phyloP scores from a whole-genome alignment of 2,113 vertebrate species.

The Sander vitreus region DNA sequence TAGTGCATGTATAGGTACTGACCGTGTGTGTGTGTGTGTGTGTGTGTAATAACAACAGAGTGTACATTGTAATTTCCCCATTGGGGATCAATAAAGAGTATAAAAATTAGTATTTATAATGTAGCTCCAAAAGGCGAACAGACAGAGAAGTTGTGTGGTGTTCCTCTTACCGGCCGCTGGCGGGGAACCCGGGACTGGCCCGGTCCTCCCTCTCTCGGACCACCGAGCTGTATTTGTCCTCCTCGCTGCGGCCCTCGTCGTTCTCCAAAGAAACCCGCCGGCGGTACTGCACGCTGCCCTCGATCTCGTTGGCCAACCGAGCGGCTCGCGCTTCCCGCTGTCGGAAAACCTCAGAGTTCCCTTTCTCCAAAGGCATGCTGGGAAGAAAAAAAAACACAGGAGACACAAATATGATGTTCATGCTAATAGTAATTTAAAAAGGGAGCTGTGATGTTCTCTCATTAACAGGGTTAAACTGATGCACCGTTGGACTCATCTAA shows the following conservation, averaged over 20 bases:
- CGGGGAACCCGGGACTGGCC: constrained; percentile 80
- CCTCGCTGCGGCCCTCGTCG: constrained; percentile 88
- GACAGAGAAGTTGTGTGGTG: neutral
- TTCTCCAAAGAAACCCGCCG: constrained; percentile 88
- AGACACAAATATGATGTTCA: neutral
- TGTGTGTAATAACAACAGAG: no score
- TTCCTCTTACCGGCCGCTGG: constrained; percentile 56
- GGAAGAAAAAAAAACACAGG: neutral
- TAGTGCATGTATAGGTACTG: no score
- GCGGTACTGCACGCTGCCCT: constrained; percentile 88
- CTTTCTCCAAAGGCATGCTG: constrained; percentile 89
- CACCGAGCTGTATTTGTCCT: constrained; percentile 89
- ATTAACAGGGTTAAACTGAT: no score
- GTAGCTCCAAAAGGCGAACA: no score
- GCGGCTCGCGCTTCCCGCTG: constrained; percentile 88
- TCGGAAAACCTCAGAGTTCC: constrained; percentile 86
- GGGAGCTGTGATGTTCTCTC: no score
- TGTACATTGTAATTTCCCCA: no score
- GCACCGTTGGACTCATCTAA: no score
- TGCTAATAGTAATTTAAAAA: no score
- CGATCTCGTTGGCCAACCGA: constrained; percentile 88
- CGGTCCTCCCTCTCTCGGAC: constrained; percentile 81
- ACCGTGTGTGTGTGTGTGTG: no score
- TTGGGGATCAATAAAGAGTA: no score
- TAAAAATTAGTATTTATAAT: no score